Evolutionary conservation across 2,797 vertebrate species (phyloP), one percentile per base, ranked within the genome.

Genomic region (Neosalanx taihuensis): DNA sequence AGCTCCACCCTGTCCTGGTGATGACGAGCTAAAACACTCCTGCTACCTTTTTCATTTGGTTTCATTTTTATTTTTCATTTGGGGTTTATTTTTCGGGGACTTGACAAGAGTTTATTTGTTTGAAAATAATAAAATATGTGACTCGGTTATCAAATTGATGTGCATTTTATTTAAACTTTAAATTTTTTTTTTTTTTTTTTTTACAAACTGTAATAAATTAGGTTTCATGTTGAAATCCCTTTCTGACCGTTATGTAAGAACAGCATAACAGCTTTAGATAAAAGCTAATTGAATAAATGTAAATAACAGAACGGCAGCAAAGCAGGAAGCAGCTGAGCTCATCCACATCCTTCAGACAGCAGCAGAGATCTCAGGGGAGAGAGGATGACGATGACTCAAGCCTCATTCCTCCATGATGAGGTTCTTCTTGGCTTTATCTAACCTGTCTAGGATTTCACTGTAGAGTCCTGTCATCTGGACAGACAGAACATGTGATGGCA

Each of bases 91-190:
- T 84, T 89, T 91, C 92, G 91, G 89, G 87, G 91, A 92, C 90
- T 93, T 93, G 92, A 93, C 87, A 87, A 93, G 87, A 92, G 89
- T 93, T 93, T 92, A 92, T 93, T 94, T 93, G 91, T 93, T 93
- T 93, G 92, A 85, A 92, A 92, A 92, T 92, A 86, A 84, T 85
- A 94, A 94, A 94, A 93, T 91, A 91, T 92, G 92, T 94, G 92
- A 92, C 90, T 93, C 91, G 89, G 91, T 91, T 92, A 92, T 87
- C 79, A 90, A 90, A 87, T 90, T 74, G 81, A 90, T 82, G 89
- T 89, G 80, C 51, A n/a, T 86, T 77, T 92, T 87, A 80, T 92
- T 91, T 80, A 63, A 65, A 67, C 81, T 77, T 53, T 30, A 33
- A 53, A 56, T 30, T 17, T 20, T 12, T 30, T 33, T 1, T 33